Evolutionary conservation across 2,113 vertebrate genomes (phyloP).

Genomic region (Hippoglossus stenolepis): DNA sequence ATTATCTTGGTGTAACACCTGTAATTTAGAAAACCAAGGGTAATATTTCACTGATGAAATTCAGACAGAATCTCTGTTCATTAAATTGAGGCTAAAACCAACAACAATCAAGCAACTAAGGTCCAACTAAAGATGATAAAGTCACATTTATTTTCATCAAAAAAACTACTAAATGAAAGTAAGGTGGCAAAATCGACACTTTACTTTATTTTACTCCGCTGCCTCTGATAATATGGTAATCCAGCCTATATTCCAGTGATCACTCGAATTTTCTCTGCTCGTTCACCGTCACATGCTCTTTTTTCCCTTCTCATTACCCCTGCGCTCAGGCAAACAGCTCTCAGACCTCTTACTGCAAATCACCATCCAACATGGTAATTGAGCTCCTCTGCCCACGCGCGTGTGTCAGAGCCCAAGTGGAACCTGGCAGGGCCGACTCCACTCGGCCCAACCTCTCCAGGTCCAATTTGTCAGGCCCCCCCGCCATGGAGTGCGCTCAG

Average conservation of each 20-base stretch:
- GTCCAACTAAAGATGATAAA: no score
- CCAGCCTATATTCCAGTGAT: neutral
- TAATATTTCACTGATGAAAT: no score
- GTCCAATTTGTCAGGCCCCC: constrained; percentile 59
- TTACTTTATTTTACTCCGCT: no score
- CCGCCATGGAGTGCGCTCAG: constrained; percentile 20
- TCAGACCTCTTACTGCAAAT: constrained; percentile 36
- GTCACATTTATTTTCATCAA: no score
- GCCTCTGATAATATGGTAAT: no score
- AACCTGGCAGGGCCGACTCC: constrained; percentile 29
- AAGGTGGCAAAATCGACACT: no score
- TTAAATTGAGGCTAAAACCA: no score
- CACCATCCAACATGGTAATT: constrained; percentile 35
- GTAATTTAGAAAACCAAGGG: no score
- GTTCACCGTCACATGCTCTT: constrained; percentile 10
- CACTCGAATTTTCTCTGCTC: neutral
- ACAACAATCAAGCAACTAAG: no score
- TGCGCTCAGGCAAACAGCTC: constrained; percentile 22
- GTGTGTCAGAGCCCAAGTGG: constrained; percentile 31
- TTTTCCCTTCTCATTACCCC: constrained; percentile 25
- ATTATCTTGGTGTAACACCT: no score
- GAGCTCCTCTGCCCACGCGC: constrained; percentile 34
- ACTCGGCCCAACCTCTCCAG: constrained; percentile 38
- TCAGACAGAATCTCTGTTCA: no score
- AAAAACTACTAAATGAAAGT: no score